Evolutionary conservation across 2,888 invertebrate genomes (phyloP).

Genomic region (Plemyria rubiginata): DNA sequence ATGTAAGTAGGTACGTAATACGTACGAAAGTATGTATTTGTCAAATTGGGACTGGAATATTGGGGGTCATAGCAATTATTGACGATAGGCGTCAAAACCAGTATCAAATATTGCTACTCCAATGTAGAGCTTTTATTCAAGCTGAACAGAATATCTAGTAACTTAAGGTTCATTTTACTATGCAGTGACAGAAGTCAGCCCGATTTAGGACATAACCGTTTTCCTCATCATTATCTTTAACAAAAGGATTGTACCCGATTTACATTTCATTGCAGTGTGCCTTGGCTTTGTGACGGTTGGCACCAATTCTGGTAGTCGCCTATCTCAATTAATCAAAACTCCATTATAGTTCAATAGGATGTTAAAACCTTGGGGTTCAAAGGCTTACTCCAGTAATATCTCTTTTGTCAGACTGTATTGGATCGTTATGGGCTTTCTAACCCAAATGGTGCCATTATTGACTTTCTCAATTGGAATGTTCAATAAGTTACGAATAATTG

Average conservation of each 20-base stretch:
- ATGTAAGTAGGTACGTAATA: no score
- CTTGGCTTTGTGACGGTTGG: slow-evolving; percentile 48
- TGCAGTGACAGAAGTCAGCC: slow-evolving; percentile 42
- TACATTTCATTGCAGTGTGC: slow-evolving; percentile 61
- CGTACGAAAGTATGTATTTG: neutral
- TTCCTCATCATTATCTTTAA: slow-evolving; percentile 67
- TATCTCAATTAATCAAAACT: slow-evolving; percentile 35
- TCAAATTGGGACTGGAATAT: no score
- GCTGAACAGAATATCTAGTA: neutral
- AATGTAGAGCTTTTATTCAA: neutral
- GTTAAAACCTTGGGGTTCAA: slow-evolving; percentile 5
- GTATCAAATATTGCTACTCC: neutral
- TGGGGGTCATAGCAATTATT: neutral
- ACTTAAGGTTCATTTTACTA: slow-evolving; percentile 3
- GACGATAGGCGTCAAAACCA: neutral
- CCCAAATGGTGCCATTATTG: neutral
- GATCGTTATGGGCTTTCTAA: slow-evolving; percentile 3
- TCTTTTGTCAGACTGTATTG: neutral
- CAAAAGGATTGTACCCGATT: slow-evolving; percentile 69
- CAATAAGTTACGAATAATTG: neutral
- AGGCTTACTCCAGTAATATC: slow-evolving; percentile 5
- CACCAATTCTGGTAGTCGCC: slow-evolving; percentile 39
- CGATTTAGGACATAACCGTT: slow-evolving; percentile 60
- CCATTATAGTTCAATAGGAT: slow-evolving; percentile 19
- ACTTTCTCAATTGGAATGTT: neutral